Conservation (phyloP, 2,797 vertebrate genomes). For the Sebastes itinus region DNA sequence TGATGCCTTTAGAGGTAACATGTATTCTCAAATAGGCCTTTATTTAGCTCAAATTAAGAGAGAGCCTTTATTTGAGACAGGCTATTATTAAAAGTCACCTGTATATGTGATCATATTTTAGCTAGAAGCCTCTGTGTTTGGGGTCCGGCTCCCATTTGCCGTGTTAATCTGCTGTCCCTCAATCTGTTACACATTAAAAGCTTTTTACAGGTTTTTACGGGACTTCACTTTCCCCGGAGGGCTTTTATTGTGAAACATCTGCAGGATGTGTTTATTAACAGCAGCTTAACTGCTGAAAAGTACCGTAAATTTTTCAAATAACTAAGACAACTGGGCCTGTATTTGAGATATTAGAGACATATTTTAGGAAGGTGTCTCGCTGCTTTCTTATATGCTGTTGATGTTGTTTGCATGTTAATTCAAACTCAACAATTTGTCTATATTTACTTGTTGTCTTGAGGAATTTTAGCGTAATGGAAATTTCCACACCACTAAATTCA, state of each 20-base stretch:
- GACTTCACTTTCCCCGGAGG: slow-evolving; percentile 4
- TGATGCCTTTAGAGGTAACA: neutral
- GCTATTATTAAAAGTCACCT: neutral
- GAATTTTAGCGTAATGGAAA: neutral
- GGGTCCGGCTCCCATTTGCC: neutral
- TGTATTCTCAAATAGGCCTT: neutral
- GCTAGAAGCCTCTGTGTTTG: neutral
- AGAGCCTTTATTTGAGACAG: neutral
- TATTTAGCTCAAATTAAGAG: slow-evolving; percentile 5
- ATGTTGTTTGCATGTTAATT: neutral
- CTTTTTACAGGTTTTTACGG: slow-evolving; percentile 27
- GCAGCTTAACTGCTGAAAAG: slow-evolving; percentile 9
- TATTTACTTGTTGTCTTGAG: neutral
- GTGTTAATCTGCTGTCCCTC: slow-evolving; percentile 17
- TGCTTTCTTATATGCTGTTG: neutral
- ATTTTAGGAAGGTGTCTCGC: neutral
- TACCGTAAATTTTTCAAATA: neutral
- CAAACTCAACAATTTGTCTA: neutral
- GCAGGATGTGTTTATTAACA: slow-evolving; percentile 29
- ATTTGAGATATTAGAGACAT: neutral
- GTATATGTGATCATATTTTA: neutral
- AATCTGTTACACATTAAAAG: slow-evolving; percentile 43
- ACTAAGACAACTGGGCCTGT: neutral
- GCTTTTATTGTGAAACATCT: slow-evolving; percentile 51
- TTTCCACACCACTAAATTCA: neutral